These are phyloP conservation scores for Mya arenaria DNA, from an alignment of 1,140 invertebrate species.

Conservation along the genomic window DNA sequence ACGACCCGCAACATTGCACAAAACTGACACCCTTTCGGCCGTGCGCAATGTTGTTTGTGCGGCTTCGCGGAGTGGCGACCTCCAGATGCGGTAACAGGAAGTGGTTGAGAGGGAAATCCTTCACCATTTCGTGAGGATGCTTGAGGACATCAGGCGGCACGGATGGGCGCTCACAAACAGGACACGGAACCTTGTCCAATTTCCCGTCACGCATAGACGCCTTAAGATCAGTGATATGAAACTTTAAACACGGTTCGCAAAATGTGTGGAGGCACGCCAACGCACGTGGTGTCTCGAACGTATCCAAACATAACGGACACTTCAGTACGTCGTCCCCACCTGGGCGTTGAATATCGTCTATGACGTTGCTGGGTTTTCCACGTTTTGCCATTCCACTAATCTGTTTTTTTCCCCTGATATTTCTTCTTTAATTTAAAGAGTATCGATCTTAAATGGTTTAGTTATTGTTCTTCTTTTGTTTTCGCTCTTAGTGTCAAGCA, in stretches of 20 bases:
- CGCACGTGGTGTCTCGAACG: conserved; percentile 45
- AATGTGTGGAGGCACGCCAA: conserved; percentile 54
- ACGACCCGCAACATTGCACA: conserved; percentile 32
- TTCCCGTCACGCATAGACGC: conserved; percentile 14
- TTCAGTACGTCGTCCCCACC: conserved; percentile 28
- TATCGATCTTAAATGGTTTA: too few relatives aligned
- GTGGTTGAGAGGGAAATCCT: conserved; percentile 49
- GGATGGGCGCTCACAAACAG: conserved; percentile 28
- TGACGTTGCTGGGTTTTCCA: neutral
- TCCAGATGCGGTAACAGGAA: conserved; percentile 37
- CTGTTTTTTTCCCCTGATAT: too few relatives aligned
- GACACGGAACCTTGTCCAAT: conserved; percentile 35
- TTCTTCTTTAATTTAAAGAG: too few relatives aligned
- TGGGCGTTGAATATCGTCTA: conserved; percentile 13
- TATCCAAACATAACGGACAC: conserved; percentile 48
- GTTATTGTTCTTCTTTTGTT: too few relatives aligned
- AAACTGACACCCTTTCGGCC: conserved; percentile 18
- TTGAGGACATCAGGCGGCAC: conserved; percentile 32
- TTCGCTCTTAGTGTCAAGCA: too few relatives aligned
- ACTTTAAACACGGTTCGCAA: conserved; percentile 44
- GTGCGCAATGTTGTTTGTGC: neutral
- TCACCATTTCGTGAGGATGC: conserved; percentile 41
- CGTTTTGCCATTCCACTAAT: too few relatives aligned
- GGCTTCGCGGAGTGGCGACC: neutral
- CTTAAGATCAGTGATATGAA: conserved; percentile 23